phyloP scores from a whole-genome alignment of 2,797 vertebrate genomes.

The Sebastes taczanowskii region DNA sequence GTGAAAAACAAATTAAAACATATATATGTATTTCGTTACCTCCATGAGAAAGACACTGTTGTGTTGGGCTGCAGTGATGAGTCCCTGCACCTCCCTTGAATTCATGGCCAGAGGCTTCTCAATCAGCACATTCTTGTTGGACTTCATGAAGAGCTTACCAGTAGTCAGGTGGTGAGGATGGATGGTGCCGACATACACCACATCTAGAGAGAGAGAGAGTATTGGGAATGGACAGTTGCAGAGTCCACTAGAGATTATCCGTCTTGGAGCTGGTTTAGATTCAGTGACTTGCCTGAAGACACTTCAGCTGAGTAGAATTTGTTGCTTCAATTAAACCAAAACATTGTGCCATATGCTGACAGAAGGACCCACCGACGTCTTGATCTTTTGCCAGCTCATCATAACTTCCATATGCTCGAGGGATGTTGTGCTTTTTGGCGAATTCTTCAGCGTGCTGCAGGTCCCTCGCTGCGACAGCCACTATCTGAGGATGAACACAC shows the following conservation, averaged over 20 bases:
- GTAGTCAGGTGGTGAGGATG: slow-evolving; percentile 12
- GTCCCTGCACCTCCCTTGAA: slow-evolving; percentile 56
- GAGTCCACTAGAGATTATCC: neutral
- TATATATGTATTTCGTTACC: neutral
- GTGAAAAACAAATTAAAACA: neutral
- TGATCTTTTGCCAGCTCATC: slow-evolving; percentile 28
- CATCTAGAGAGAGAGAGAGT: neutral
- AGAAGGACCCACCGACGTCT: neutral
- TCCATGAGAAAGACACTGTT: slow-evolving; percentile 37
- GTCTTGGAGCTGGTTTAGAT: neutral
- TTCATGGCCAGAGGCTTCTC: slow-evolving; percentile 81
- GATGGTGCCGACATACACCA: slow-evolving; percentile 14
- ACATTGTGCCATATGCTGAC: neutral
- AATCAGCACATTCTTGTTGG: slow-evolving; percentile 72
- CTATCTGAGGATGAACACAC: neutral
- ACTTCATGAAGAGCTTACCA: slow-evolving; percentile 24
- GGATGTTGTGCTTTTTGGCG: slow-evolving; percentile 35
- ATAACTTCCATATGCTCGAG: slow-evolving; percentile 31
- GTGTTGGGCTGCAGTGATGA: slow-evolving; percentile 38
- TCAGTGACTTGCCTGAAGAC: neutral
- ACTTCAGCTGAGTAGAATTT: neutral
- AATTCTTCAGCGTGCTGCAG: slow-evolving; percentile 29
- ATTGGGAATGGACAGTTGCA: neutral
- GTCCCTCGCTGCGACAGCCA: slow-evolving; percentile 27
- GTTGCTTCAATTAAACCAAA: neutral